Base-by-base conservation (phyloP, 1,140 invertebrate species). In the Orius laevigatus region DNA sequence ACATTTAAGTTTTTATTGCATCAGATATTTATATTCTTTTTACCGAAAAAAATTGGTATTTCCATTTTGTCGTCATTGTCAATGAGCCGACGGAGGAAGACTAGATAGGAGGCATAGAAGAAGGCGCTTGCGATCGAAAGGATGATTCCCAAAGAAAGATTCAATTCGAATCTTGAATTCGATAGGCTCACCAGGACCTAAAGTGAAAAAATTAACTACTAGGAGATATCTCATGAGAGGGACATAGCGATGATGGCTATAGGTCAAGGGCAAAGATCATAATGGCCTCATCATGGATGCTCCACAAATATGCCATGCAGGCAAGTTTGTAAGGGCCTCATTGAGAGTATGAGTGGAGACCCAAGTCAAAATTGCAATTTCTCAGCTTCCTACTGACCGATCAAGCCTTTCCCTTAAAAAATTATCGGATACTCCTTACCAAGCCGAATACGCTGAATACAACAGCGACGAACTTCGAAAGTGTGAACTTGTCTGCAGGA, bases 41-140 rank as follows among this genome's bases (percentile, higher is more conserved):
- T 63, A 84, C 82, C 87, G 68, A 91, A 90, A 66, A 91, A 91
- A 71, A 91, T 77, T 31, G 84, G 81, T 62, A 91, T 82, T 64
- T 90, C 84, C 60, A 91, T 75, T 64, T 83, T 83, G 57, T 88
- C 84, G 66, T 91, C 86, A 58, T 83, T 76, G 58, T 85, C 80
- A 10, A 87, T 81, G 66, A 82, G 82, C 58, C 78, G 70, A 57
- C 78, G 71, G 1, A 92, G 67, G 57, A 87, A 79, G 42, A 91
- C 86, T 52, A 90, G 69, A 64, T 89, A 91, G 9, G 74, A 66
- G 18, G 86, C 81, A 68, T 89, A 89, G 54, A 85, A 80, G 59
- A 89, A 75, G 48, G 87, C 81, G 63, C 86, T 86, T 55, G 79
- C 69, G 52, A 91, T 62, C 25, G 83, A 76, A 67, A 88, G 64